phyloP scores from a whole-genome alignment of 2,797 vertebrate species.

The Myiothlypis coronata region DNA sequence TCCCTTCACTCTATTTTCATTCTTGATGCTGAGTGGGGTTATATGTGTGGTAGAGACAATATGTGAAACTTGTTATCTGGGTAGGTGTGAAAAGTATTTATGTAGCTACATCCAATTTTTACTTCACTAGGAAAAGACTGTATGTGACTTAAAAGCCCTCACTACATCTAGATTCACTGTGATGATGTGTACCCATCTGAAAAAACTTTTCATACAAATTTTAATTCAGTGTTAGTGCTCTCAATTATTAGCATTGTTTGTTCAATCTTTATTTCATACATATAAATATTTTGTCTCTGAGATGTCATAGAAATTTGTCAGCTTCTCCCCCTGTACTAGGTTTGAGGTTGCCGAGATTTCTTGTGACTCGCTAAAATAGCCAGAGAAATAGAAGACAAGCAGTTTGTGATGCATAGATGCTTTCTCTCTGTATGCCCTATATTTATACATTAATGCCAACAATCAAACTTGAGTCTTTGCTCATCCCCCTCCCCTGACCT shows the following conservation, averaged over 20 bases:
- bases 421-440: neutral
- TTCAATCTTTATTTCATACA: neutral
- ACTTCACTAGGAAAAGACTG: neutral
- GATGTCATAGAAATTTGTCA: neutral
- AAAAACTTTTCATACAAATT: neutral
- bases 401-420: neutral
- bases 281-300: neutral
- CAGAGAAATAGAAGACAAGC: neutral
- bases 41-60: neutral
- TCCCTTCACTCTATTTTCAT: slow-evolving; percentile 20
- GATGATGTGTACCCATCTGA: neutral
- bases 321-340: neutral
- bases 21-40: neutral
- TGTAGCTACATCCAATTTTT: neutral
- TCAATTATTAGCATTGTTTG: neutral
- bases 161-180: neutral
- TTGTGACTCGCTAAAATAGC: neutral
- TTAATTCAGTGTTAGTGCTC: neutral
- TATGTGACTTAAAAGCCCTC: neutral
- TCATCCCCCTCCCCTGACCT: neutral
- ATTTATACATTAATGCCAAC: neutral
- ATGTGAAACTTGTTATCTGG: neutral
- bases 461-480: neutral
- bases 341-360: neutral
- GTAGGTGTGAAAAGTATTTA: neutral